A percentile compares a stretch with the other conserved stretches of the same genome.
Evolutionary conservation across 2,113 vertebrate species (phyloP).

Genomic region (Apteryx mantelli): DNA sequence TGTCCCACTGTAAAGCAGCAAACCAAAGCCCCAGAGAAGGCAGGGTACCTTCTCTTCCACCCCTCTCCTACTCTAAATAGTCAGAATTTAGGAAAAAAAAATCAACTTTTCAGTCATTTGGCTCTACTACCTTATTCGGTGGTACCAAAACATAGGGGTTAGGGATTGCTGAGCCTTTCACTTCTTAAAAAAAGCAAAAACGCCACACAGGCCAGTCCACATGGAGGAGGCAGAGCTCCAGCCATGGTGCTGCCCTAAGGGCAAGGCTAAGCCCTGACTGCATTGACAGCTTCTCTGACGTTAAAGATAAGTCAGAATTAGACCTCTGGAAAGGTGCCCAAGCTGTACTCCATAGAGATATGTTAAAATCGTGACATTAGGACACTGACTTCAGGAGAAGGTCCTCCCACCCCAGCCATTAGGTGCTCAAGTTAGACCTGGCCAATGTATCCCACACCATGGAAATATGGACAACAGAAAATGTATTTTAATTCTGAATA

Average conservation of each 20-base stretch:
- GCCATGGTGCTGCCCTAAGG: background rate
- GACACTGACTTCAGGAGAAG: background rate
- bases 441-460: background rate
- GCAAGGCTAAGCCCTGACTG: background rate
- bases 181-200: background rate
- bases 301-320: accelerated
- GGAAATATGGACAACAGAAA: background rate
- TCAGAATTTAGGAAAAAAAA: background rate
- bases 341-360: background rate
- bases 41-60: background rate
- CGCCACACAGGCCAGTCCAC: accelerated
- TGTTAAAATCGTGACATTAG: accelerated
- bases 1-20: background rate
- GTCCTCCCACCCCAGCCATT: background rate
- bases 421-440: background rate
- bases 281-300: accelerated
- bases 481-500: background rate
- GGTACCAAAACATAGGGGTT: background rate
- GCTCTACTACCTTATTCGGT: background rate
- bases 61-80: background rate
- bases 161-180: background rate
- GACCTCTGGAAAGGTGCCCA: background rate
- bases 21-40: background rate
- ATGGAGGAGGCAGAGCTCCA: background rate
- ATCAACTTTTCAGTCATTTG: background rate